Evolutionary conservation across 2,797 vertebrate species (phyloP).

Genomic region (Brachyrhaphis roseni): DNA sequence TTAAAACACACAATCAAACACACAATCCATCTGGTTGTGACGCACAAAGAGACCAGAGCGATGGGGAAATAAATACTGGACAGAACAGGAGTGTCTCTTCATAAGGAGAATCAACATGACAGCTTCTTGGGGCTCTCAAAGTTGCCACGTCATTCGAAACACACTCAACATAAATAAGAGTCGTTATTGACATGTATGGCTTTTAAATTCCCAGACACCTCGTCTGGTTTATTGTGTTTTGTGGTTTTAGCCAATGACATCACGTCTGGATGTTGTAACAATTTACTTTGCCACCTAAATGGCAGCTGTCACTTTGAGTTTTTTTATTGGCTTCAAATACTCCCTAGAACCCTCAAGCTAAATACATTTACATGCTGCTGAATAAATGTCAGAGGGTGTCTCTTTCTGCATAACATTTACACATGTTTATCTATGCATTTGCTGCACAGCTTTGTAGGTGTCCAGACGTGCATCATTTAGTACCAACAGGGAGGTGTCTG

Average conservation of each 20-base stretch:
- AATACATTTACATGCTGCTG: slow-evolving; percentile 47
- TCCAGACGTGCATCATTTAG: neutral
- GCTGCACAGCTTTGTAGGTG: neutral
- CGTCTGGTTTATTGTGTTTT: slow-evolving; percentile 34
- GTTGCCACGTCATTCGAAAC: slow-evolving; percentile 26
- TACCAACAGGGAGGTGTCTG: neutral
- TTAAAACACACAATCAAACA: slow-evolving; percentile 28
- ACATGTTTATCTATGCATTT: slow-evolving; percentile 11
- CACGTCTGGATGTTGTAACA: slow-evolving; percentile 18
- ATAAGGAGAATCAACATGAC: slow-evolving; percentile 4
- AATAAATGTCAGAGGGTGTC: slow-evolving; percentile 40
- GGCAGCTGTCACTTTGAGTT: slow-evolving; percentile 41
- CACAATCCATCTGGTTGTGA: slow-evolving; percentile 54
- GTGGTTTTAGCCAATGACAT: neutral
- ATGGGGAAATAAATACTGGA: slow-evolving; percentile 40
- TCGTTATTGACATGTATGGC: slow-evolving; percentile 26
- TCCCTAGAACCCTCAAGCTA: slow-evolving; percentile 33
- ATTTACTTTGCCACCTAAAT: slow-evolving; percentile 36
- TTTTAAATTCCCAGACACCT: slow-evolving; percentile 36
- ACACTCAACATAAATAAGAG: slow-evolving; percentile 14
- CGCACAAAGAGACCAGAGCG: slow-evolving; percentile 33
- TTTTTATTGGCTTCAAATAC: slow-evolving; percentile 43
- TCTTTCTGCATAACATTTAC: slow-evolving; percentile 1
- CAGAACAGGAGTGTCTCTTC: slow-evolving; percentile 35
- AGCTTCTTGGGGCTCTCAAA: slow-evolving; percentile 1